Evolutionary conservation across 2,797 vertebrate species (phyloP), one percentile per base, ranked within the genome.

Genomic region (Sorex maritimensis): DNA sequence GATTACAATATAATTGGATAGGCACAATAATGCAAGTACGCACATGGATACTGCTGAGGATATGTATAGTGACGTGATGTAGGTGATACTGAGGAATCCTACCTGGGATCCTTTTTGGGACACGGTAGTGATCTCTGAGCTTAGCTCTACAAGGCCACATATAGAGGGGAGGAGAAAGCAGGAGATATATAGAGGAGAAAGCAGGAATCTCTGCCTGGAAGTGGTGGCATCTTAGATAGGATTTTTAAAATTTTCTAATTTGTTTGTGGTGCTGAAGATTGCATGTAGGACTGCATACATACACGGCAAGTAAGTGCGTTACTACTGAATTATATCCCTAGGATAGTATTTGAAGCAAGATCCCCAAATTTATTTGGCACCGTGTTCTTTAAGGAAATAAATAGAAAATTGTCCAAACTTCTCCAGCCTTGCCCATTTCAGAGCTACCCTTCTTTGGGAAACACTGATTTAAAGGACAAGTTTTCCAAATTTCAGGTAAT

Each of bases 401-500:
- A 44, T 52, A 52, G 49, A 52, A 14, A 52, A 52, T 11, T 8
- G 13, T 52, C 13, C 49, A 2, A 52, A 8, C 49, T 52, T 9
- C 49, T 52, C 49, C 49, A 52, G 6, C 49, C 49, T 52, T 52
- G 49, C 49, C 10, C 49, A 2, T 23, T 61, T 61, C 58, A 61
- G 58, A 61, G 58, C 58, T 61, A 15, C 19, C 7, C 7, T 61
- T 12, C 17, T 55, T 55, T 14, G 52, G 21, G 21, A 61, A 61
- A 14, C 65, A 44, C 19, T 55, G 44, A 71, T 91, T 90, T 94
- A 85, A 92, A 83, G 55, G 21, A 86, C 65, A 63, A 63, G 63
- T 41, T 84, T 92, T 93, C 15, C 24, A 84, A 34, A 19, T 83
- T 86, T 34, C 61, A 94, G 55, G n/a, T 80, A 88, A 78, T 23